Evolutionary conservation across 2,113 vertebrate genomes (phyloP).

Genomic region (Rhinolophus sinicus): DNA sequence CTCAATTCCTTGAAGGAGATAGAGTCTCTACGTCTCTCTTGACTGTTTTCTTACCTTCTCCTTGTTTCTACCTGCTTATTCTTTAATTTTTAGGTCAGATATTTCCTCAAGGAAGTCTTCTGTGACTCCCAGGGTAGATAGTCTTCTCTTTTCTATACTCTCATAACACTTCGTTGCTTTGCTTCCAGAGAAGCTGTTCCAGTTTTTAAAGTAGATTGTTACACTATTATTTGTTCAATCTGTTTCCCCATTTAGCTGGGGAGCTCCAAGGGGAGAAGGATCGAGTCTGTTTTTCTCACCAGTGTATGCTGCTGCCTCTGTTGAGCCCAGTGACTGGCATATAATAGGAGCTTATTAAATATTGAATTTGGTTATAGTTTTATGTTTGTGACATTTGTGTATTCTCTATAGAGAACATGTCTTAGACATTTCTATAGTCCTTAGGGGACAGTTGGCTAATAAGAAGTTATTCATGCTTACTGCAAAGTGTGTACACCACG

Average conservation of each 20-base stretch:
- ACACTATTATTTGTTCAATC: neutral
- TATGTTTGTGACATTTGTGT: slow-evolving; percentile 29
- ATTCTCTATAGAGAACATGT: slow-evolving; percentile 3
- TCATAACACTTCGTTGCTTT: neutral
- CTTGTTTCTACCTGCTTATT: neutral
- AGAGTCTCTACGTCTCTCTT: neutral
- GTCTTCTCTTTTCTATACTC: neutral
- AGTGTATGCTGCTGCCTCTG: neutral
- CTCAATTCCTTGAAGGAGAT: neutral
- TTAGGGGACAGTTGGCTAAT: neutral
- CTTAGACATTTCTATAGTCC: slow-evolving; percentile 11
- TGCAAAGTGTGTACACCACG: neutral
- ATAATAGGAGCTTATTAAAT: slow-evolving; percentile 36
- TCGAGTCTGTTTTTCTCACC: neutral
- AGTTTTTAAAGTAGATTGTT: neutral
- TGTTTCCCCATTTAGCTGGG: neutral
- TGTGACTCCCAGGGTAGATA: neutral
- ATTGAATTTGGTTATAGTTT: slow-evolving; percentile 14
- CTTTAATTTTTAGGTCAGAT: slow-evolving; percentile 13
- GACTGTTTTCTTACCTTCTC: neutral
- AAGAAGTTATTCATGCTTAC: slow-evolving; percentile 25
- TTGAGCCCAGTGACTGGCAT: neutral
- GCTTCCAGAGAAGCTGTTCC: neutral
- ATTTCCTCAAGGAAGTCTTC: neutral
- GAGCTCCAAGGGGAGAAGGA: neutral